These are phyloP conservation scores for Muricea muricata DNA, from an alignment of 92 coral and sea anemone genomes.

Conservation along the genomic window DNA sequence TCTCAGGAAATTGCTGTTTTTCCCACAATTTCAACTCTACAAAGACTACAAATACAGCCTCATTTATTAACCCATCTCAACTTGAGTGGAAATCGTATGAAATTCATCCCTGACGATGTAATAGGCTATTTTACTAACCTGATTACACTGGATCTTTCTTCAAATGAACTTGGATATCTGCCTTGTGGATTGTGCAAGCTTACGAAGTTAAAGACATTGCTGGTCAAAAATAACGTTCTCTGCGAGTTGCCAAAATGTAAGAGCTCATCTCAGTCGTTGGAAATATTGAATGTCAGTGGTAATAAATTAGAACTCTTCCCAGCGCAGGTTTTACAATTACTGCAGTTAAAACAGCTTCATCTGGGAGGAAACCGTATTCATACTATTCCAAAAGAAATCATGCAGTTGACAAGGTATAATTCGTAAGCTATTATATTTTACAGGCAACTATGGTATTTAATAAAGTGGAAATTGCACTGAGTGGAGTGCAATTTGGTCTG, in stretches of 20 bases:
- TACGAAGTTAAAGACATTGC: constrained; percentile 60
- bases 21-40: background rate
- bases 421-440: too few species aligned
- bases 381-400: constrained; percentile 82
- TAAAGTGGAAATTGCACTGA: too few species aligned
- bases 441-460: too few species aligned
- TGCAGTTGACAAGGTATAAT: constrained; percentile 71
- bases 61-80: constrained; percentile 61
- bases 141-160: constrained; percentile 79
- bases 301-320: constrained; percentile 75
- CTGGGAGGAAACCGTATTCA: constrained; percentile 90
- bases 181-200: constrained; percentile 81
- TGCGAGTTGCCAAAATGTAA: constrained; percentile 83
- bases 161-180: constrained; percentile 78
- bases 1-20: constrained; percentile 8
- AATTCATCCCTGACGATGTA: constrained; percentile 79
- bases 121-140: constrained; percentile 76
- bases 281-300: constrained; percentile 86
- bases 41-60: background rate
- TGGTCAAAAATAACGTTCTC: constrained; percentile 83
- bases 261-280: constrained; percentile 67
- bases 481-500: too few species aligned
- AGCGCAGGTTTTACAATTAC: constrained; percentile 74
- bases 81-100: constrained; percentile 80
- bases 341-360: constrained; percentile 58